Conservation (phyloP, 2,113 vertebrate species). For the Papio anubis region DNA sequence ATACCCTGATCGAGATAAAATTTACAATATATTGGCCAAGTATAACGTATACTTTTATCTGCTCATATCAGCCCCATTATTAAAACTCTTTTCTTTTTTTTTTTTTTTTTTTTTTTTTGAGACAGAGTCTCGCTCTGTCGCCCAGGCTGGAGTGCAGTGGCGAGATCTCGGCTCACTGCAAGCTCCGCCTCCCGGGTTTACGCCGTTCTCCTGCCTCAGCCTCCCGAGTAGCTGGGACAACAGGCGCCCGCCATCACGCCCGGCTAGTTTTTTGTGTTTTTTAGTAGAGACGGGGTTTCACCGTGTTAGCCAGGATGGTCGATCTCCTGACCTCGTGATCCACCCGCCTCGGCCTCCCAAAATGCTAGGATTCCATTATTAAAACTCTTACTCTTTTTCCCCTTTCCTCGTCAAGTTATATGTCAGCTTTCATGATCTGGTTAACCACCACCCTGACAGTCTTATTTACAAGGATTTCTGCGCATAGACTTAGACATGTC, state of each 20-base stretch:
- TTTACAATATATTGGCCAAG: background rate
- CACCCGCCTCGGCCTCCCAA: too few species aligned
- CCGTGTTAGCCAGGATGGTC: too few species aligned
- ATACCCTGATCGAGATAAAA: background rate
- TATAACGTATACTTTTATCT: background rate
- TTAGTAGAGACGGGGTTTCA: too few species aligned
- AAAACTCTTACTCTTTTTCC: background rate
- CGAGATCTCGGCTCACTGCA: too few species aligned
- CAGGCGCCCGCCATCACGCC: too few species aligned
- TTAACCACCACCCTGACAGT: background rate
- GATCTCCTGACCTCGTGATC: too few species aligned
- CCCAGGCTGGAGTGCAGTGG: too few species aligned
- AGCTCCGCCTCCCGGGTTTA: rapidly evolving
- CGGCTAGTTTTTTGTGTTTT: too few species aligned
- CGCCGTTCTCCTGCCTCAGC: too few species aligned
- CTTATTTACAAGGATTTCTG: background rate
- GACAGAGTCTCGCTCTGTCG: too few species aligned
- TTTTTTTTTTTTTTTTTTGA: too few species aligned
- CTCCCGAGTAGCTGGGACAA: too few species aligned
- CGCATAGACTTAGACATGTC: background rate
- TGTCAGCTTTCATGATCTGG: background rate
- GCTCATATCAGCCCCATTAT: background rate
- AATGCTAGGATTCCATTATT: background rate
- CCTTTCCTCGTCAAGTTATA: background rate
- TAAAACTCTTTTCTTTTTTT: background rate